Conservation (phyloP, 2,888 invertebrate genomes). For the Eilema depressum region DNA sequence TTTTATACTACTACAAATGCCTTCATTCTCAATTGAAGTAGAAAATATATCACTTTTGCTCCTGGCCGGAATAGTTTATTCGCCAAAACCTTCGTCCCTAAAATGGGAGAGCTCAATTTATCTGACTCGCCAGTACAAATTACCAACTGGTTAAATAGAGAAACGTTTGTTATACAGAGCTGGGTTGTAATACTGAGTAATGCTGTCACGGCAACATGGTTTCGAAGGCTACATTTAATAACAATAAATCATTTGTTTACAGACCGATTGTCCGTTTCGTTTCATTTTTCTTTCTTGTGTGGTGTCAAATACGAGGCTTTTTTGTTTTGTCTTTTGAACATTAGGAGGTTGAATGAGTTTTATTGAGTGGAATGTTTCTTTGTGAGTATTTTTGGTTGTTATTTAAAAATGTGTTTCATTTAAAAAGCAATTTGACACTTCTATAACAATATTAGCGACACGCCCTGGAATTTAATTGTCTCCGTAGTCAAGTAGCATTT, state of each 20-base stretch:
- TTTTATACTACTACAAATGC: slow-evolving; percentile 19
- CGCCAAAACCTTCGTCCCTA: slow-evolving; percentile 45
- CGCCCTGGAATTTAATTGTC: too few relatives aligned
- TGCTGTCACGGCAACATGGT: slow-evolving; percentile 41
- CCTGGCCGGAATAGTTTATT: slow-evolving; percentile 46
- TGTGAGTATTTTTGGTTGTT: neutral
- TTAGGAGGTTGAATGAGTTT: slow-evolving; percentile 8
- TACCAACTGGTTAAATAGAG: slow-evolving; percentile 33
- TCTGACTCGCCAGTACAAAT: slow-evolving; percentile 53
- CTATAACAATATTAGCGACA: too few relatives aligned
- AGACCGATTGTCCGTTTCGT: neutral
- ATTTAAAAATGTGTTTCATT: too few relatives aligned
- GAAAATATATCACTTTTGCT: slow-evolving; percentile 51
- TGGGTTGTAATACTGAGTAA: slow-evolving; percentile 36
- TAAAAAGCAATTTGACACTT: too few relatives aligned
- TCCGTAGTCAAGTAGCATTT: too few relatives aligned
- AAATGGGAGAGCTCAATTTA: slow-evolving; percentile 51
- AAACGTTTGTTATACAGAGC: neutral
- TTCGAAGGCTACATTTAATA: slow-evolving; percentile 28
- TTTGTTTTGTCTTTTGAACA: slow-evolving; percentile 16
- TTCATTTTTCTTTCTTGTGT: slow-evolving; percentile 27
- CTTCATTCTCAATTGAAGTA: slow-evolving; percentile 37
- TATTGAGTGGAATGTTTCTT: slow-evolving; percentile 5
- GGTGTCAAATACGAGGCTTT: slow-evolving; percentile 11
- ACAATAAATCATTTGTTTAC: slow-evolving; percentile 14